Evolutionary conservation across 2,113 vertebrate genomes (phyloP), one percentile per base, ranked within the genome.

Genomic region (Micronisus gabar): DNA sequence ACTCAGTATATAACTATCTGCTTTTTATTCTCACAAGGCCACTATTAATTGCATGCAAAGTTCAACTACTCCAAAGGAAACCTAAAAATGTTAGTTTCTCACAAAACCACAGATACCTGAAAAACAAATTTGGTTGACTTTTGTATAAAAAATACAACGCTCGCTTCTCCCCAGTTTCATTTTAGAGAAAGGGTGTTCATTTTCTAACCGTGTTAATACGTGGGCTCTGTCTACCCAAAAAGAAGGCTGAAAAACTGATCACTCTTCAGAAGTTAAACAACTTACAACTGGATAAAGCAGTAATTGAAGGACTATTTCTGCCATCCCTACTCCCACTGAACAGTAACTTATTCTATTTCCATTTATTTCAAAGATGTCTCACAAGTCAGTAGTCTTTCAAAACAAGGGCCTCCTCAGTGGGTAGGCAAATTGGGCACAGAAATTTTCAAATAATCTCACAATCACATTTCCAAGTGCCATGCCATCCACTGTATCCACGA

Each of bases 11-110:
- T 68, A 58, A 91, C 65, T 90, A 93, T 53, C 70, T 93, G 21
- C 38, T 93, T 94, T 92, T 75, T 76, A 70, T 89, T 85, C 75
- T 96, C 94, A 95, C 84, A 95, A 95, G 94, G 95, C 71, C 84
- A 72, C 86, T 80, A 90, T 32, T 58, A 76, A 82, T 80, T 63
- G 81, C 97, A 97, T 97, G 96, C 93, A 94, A 96, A 93, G 38
- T 85, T 95, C 66, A 82, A 58, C 86, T 90, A 80, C 79, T 88
- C 71, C 83, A 86, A 89, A 94, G 45, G 48, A 95, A 96, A 91
- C 36, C 29, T 91, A 95, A 86, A 96, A 93, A 78, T 53, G 15
- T 79, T 67, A 91, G 2, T 94, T 90, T 86, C 81, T 80, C 81
- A 96, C 75, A 75, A 94, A 93, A 43, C 15, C 65, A 88, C 50